Evolutionary conservation across 2,113 vertebrate species (phyloP).

Genomic region (Paraplagusia blochii): DNA sequence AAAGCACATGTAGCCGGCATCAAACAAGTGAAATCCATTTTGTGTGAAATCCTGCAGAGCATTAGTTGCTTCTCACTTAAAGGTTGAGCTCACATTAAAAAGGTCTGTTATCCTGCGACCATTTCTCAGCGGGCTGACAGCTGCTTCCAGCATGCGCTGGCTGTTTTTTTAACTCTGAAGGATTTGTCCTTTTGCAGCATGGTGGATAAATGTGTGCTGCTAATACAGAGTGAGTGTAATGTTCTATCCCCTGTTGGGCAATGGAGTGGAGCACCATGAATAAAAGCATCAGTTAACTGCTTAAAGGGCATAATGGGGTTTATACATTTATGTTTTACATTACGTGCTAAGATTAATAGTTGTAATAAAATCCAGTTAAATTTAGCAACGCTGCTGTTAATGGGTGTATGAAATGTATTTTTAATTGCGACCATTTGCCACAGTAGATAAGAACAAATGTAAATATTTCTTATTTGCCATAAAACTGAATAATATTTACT

Average conservation of each 20-base stretch:
- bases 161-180: conserved; percentile 26
- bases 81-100: conserved; percentile 32
- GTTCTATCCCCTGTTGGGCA: conserved; percentile 24
- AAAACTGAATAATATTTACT: too few species aligned
- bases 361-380: background rate
- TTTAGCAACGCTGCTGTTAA: background rate
- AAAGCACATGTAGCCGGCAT: background rate
- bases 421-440: too few species aligned
- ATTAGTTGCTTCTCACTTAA: conserved; percentile 33
- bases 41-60: conserved; percentile 17
- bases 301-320: conserved; percentile 12
- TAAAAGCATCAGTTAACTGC: conserved; percentile 31
- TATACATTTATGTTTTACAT: conserved; percentile 11
- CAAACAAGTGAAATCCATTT: conserved; percentile 2
- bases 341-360: background rate
- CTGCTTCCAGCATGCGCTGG: conserved; percentile 18
- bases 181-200: conserved; percentile 33
- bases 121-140: conserved; percentile 20
- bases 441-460: too few species aligned
- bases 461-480: too few species aligned
- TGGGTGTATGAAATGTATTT: too few species aligned
- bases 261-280: conserved; percentile 32
- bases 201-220: conserved; percentile 15
- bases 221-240: conserved; percentile 28
- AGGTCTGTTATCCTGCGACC: conserved; percentile 35